Percentiles rank a stretch among this genome's conserved stretches.
Evolutionary conservation across 2,888 invertebrate species (phyloP).

Genomic region (Lottia scabra): DNA sequence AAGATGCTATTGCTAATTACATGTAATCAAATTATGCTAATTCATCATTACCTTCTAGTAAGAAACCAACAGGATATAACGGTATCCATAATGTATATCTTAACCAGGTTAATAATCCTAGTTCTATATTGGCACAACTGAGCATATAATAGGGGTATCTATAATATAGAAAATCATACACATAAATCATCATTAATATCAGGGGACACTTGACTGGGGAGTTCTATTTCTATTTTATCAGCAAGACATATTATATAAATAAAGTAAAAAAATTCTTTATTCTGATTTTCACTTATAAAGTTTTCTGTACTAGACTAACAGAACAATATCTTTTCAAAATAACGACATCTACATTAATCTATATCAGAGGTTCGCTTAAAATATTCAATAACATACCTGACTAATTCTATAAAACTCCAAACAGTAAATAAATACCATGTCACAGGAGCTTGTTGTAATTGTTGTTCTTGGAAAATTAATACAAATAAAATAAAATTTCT

Average conservation of each 20-base stretch:
- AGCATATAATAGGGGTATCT: slow-evolving; percentile 95
- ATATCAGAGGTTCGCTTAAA: too few species aligned
- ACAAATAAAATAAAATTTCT: slow-evolving; percentile 83
- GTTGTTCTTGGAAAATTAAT: slow-evolving; percentile 85
- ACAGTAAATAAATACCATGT: slow-evolving; percentile 88
- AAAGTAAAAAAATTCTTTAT: too few species aligned
- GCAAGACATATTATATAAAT: too few species aligned
- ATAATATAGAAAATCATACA: slow-evolving; percentile 24
- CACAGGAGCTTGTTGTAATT: slow-evolving; percentile 88
- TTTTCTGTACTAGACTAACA: too few species aligned
- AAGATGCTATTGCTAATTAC: too few species aligned
- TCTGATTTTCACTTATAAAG: too few species aligned
- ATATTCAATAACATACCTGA: slow-evolving; percentile 77
- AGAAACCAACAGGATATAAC: slow-evolving; percentile 89
- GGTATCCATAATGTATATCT: slow-evolving; percentile 95
- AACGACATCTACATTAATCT: too few species aligned
- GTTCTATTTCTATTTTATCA: too few species aligned
- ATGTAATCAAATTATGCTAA: too few species aligned
- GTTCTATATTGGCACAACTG: slow-evolving; percentile 81
- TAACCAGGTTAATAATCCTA: slow-evolving; percentile 87
- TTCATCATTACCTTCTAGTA: slow-evolving; percentile 79
- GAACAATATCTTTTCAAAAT: too few species aligned
- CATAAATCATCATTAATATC: too few species aligned
- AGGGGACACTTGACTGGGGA: too few species aligned
- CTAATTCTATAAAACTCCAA: slow-evolving; percentile 86